Base-by-base conservation (phyloP, 1,140 invertebrate genomes). In the Anoplophora glabripennis region DNA sequence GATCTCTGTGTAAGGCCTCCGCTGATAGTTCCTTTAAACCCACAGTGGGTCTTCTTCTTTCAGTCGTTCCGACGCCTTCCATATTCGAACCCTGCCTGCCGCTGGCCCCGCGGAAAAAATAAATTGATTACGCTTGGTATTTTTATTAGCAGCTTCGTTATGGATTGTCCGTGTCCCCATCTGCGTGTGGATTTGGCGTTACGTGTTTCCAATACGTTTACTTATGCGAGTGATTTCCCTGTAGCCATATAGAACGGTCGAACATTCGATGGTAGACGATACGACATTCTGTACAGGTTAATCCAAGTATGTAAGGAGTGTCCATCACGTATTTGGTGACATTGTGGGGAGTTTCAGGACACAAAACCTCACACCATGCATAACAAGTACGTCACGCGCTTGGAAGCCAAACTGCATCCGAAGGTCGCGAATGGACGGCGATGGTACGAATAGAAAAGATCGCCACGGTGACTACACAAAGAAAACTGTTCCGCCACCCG, bases 291-390 rank as follows among this genome's bases (percentile, higher is more conserved):
- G 57, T 59, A 57, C 64, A 68, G 66, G 63, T 68, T 57, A 67
- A 66, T 66, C 65, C 53, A 66, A 69, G 57, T 51, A 71, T 66
- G 64, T 65, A 71, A 70, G 71, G 71, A 71, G 71, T 73, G 71
- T 73, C 71, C 68, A 72, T 73, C 71, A 73, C 71, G 71, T 73
- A 73, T 73, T 68, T 68, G 70, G 71, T 73, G 71, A 71, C 71
- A 73, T 73, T 71, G 69, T 63, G 71, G 69, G 66, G 64, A 72
- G 67, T 70, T 67, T 63, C 66, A 67, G 71, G 66, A 65, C 66
- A 70, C 63, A 57, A 54, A 55, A 60, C 34, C 53, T 61, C 41
- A 62, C 61, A 63, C 60, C 40, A 48, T 72, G 70, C 63, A 70
- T 71, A 68, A 63, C 60, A 71, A 71, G 61, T 51, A 60, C 40